Evolutionary conservation across 2,113 vertebrate species (phyloP).

Genomic region (Nesoenas mayeri): DNA sequence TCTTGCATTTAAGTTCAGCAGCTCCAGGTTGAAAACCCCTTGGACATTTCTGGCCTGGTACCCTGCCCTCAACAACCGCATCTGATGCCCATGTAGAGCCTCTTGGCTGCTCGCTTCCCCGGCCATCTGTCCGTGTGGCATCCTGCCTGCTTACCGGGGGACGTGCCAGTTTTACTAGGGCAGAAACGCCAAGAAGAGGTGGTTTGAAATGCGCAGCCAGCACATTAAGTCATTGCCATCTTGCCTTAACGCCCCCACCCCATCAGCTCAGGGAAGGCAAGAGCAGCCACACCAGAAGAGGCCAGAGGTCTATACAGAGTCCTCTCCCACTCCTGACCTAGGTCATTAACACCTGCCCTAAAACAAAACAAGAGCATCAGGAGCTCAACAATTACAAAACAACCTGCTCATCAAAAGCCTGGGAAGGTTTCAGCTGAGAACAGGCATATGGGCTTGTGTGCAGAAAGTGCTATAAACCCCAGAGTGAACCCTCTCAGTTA

Average conservation of each 20-base stretch:
- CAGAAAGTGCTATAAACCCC: conserved; percentile 13
- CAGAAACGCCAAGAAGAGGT: conserved; percentile 25
- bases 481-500: conserved; percentile 4
- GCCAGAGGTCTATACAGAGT: not conserved
- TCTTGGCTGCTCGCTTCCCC: conserved; percentile 35
- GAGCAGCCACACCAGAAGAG: not conserved
- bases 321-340: not conserved
- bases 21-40: conserved; percentile 1
- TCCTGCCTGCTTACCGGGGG: not conserved
- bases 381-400: not conserved
- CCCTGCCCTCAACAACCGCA: conserved; percentile 38
- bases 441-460: not conserved
- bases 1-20: not conserved
- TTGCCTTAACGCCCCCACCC: not conserved
- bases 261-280: not conserved
- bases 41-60: conserved; percentile 14
- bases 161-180: conserved; percentile 23
- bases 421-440: not conserved
- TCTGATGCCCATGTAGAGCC: conserved; percentile 30
- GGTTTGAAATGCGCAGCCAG: not conserved
- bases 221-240: not conserved
- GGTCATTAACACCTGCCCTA: not conserved
- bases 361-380: not conserved
- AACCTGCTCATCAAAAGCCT: conserved; percentile 4
- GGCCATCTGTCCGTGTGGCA: conserved; percentile 61